phyloP scores from a whole-genome alignment of 2,888 invertebrate species.

The Nemapogon koenigi region DNA sequence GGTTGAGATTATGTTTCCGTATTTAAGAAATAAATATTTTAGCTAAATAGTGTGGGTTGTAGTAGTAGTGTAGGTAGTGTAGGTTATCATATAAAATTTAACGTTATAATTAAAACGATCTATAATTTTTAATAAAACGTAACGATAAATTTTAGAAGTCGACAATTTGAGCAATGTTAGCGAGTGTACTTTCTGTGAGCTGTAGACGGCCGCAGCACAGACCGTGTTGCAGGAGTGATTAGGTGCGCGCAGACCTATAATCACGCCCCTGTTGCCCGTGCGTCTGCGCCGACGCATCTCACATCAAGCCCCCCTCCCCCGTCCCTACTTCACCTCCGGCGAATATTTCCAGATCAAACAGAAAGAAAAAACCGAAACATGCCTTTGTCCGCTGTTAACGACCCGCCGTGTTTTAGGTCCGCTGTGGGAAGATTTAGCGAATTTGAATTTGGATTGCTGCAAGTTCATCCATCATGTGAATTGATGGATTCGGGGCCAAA shows the following conservation, averaged over 20 bases:
- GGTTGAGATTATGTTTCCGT: too few species aligned
- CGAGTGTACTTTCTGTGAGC: too few species aligned
- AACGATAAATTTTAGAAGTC: conserved; percentile 8
- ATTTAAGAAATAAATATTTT: too few species aligned
- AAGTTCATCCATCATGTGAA: conserved; percentile 60
- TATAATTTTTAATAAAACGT: too few species aligned
- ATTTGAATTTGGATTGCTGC: conserved; percentile 61
- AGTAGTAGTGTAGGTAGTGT: too few species aligned
- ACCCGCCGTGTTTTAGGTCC: conserved; percentile 22
- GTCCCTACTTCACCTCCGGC: conserved; percentile 27
- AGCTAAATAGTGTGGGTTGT: too few species aligned
- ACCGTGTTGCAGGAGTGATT: conserved; percentile 46
- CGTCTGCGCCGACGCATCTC: conserved; percentile 23
- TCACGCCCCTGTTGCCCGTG: conserved; percentile 35
- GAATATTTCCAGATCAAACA: conserved; percentile 54
- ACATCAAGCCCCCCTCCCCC: conserved; percentile 1
- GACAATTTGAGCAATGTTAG: conserved; percentile 4
- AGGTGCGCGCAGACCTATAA: conserved; percentile 54
- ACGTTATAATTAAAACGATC: too few species aligned
- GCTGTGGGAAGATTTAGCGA: conserved; percentile 63
- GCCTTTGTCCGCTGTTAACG: conserved; percentile 50
- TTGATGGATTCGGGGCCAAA: conserved; percentile 62
- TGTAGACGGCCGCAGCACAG: background rate
- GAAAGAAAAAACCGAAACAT: conserved; percentile 38
- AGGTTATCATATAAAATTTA: too few species aligned